Conservation (phyloP, 2,113 vertebrate genomes). For the Varanus salvator region DNA sequence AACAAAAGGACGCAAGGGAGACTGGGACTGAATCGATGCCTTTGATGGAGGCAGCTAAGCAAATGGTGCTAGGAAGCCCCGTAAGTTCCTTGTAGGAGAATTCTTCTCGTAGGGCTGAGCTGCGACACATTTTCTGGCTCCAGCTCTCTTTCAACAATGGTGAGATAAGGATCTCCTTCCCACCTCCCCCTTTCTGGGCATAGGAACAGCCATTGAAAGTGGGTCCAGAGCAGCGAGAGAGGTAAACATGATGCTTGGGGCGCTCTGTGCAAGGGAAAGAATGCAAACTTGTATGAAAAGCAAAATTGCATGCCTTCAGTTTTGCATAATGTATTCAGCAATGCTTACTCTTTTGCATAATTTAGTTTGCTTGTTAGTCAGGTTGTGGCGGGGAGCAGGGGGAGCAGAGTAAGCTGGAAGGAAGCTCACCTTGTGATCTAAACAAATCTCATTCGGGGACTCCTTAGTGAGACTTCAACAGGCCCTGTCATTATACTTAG, state of each 20-base stretch:
- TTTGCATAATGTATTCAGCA: neutral
- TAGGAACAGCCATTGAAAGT: neutral
- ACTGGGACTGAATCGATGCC: neutral
- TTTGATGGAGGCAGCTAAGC: neutral
- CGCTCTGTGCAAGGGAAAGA: neutral
- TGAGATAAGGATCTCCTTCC: neutral
- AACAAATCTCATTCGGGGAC: too few species aligned
- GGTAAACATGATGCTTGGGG: neutral
- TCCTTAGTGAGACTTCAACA: too few species aligned
- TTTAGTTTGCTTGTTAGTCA: neutral
- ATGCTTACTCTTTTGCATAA: neutral
- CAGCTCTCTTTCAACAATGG: neutral
- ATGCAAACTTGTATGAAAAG: neutral
- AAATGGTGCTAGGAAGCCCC: neutral
- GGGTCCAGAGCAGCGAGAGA: neutral
- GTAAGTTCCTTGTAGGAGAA: neutral
- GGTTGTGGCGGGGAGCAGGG: neutral
- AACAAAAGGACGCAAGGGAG: slow-evolving; percentile 18
- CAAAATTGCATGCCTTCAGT: neutral
- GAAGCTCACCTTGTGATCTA: too few species aligned
- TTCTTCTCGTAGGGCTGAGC: neutral
- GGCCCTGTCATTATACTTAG: too few species aligned
- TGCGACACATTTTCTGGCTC: neutral
- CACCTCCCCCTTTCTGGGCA: too few species aligned
- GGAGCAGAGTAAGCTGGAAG: too few species aligned